Evolutionary conservation across 2,888 invertebrate species (phyloP).

Genomic region (Lasioglossum morio): DNA sequence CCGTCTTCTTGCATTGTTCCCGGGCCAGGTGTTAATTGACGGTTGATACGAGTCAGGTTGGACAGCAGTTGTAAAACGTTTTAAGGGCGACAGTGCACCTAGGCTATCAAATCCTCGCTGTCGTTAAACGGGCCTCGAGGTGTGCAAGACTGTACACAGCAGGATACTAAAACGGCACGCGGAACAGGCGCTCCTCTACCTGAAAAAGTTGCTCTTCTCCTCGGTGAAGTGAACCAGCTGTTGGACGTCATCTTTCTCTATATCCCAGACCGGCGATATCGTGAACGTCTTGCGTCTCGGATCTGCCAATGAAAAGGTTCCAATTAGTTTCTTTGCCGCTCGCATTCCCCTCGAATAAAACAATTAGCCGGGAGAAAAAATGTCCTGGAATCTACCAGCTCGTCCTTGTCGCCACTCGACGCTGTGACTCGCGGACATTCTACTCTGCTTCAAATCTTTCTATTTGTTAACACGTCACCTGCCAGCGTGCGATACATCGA

Average conservation of each 20-base stretch:
- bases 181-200: constrained; percentile 56
- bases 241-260: constrained; percentile 76
- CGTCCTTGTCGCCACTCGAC: not conserved
- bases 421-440: not conserved
- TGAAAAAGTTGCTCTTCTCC: constrained; percentile 74
- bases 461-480: not conserved
- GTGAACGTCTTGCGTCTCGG: constrained; percentile 70
- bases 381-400: not conserved
- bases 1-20: not conserved
- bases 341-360: constrained; percentile 6
- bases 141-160: not conserved
- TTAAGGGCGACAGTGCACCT: not conserved
- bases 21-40: not conserved
- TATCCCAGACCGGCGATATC: constrained; percentile 78
- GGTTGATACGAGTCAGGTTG: not conserved
- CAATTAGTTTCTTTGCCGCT: constrained; percentile 4
- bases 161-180: not conserved
- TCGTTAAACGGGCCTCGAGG: not conserved
- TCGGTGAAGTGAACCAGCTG: constrained; percentile 75
- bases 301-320: constrained; percentile 63
- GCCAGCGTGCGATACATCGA: too few species aligned
- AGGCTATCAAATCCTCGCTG: not conserved
- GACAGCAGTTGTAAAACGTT: constrained; percentile 10
- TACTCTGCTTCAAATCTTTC: not conserved
- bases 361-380: not conserved